A percentile compares a stretch with the other conserved stretches of the same genome.
Evolutionary conservation across 2,888 invertebrate species (phyloP).

Genomic region (Leptothorax acervorum): DNA sequence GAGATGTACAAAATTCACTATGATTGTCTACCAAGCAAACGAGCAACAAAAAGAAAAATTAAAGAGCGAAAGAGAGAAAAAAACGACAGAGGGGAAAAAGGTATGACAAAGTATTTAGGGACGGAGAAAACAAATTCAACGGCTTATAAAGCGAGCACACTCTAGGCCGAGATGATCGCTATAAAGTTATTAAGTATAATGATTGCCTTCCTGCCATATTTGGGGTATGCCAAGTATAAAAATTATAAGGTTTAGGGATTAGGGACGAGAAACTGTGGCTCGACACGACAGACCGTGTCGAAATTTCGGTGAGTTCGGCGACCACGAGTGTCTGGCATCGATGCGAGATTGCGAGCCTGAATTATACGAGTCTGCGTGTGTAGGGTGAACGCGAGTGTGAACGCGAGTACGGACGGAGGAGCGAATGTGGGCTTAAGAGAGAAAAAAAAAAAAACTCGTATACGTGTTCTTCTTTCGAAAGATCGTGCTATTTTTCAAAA

Average conservation of each 20-base stretch:
- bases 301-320: conserved; percentile 72
- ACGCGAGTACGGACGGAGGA: conserved; percentile 35
- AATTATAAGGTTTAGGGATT: conserved; percentile 85
- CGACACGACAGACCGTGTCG: conserved; percentile 68
- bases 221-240: conserved; percentile 88
- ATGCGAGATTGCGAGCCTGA: conserved; percentile 61
- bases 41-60: conserved; percentile 53
- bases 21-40: conserved; percentile 73
- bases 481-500: conserved; percentile 84
- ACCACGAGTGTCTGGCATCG: conserved; percentile 61
- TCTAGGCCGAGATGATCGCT: conserved; percentile 82
- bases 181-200: conserved; percentile 86
- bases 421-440: conserved; percentile 32
- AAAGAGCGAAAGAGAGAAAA: conserved; percentile 33
- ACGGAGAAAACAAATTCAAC: conserved; percentile 56
- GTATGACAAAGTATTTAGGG: conserved; percentile 45
- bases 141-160: conserved; percentile 68
- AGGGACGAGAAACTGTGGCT: conserved; percentile 72
- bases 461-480: conserved; percentile 77
- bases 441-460: conserved; percentile 51
- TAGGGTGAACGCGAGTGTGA: conserved; percentile 57
- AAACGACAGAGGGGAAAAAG: conserved; percentile 37
- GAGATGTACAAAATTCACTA: conserved; percentile 78
- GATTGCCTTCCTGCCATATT: conserved; percentile 89
- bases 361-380: conserved; percentile 42